Conservation (phyloP, 2,113 vertebrate genomes). For the Chaetura pelagica region DNA sequence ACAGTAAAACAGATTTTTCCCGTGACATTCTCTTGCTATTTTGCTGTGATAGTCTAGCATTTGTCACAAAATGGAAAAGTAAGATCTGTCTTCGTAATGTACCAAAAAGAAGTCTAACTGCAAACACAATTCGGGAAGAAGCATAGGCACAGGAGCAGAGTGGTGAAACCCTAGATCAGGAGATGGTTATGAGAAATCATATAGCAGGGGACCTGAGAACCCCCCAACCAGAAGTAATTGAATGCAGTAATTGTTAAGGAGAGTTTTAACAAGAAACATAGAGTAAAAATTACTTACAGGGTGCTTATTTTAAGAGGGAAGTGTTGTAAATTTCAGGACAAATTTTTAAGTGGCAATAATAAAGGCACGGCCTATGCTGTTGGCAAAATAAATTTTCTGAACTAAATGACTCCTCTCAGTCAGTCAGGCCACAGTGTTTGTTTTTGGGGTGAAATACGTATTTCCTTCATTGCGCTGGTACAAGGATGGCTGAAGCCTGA, state of each 20-base stretch:
- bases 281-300: neutral
- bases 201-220: conserved; percentile 27
- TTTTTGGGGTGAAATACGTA: conserved; percentile 22
- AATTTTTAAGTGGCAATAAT: conserved; percentile 39
- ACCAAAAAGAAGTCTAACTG: conserved; percentile 27
- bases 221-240: neutral
- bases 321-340: conserved; percentile 61
- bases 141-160: neutral
- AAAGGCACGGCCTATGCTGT: neutral
- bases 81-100: conserved; percentile 29
- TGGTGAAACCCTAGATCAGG: conserved; percentile 20
- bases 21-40: conserved; percentile 44
- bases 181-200: conserved; percentile 44
- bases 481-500: neutral
- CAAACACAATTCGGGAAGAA: conserved; percentile 14
- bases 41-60: conserved; percentile 58
- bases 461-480: neutral
- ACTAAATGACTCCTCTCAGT: conserved; percentile 46
- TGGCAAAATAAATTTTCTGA: conserved; percentile 54
- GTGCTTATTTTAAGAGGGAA: conserved; percentile 59
- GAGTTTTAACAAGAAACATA: conserved; percentile 35
- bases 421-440: conserved; percentile 24
- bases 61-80: conserved; percentile 67
- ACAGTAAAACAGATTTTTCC: conserved; percentile 31
- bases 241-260: conserved; percentile 43